Evolutionary conservation across 2,113 vertebrate species (phyloP).

Genomic region (Fulmarus glacialis): DNA sequence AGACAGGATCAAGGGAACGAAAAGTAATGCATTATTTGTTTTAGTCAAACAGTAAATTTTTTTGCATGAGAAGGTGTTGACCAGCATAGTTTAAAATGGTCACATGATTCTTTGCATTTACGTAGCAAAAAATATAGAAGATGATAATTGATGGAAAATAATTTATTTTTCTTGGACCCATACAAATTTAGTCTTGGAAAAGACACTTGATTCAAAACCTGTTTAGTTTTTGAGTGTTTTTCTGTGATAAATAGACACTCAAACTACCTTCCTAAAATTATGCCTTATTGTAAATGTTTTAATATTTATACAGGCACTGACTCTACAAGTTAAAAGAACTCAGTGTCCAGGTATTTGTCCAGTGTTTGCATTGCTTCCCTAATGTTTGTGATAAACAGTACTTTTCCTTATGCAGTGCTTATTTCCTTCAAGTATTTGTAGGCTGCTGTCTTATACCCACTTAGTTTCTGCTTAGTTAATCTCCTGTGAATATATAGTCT

Average conservation of each 20-base stretch:
- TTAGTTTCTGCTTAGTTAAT: not conserved
- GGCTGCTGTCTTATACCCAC: not conserved
- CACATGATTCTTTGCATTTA: accelerated
- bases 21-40: not conserved
- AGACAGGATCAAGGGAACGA: not conserved
- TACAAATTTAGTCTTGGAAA: not conserved
- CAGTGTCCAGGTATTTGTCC: not conserved
- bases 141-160: not conserved
- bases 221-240: not conserved
- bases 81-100: not conserved
- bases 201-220: not conserved
- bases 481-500: not conserved
- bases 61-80: not conserved
- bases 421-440: not conserved
- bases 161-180: not conserved
- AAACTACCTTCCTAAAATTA: not conserved
- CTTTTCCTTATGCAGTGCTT: not conserved
- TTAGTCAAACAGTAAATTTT: not conserved
- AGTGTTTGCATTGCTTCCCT: not conserved
- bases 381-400: not conserved
- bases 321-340: not conserved
- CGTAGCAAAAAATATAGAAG: not conserved
- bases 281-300: not conserved
- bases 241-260: not conserved
- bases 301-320: not conserved